Conservation (phyloP, 2,888 invertebrate genomes). For the Stenoptilia bipunctidactyla region DNA sequence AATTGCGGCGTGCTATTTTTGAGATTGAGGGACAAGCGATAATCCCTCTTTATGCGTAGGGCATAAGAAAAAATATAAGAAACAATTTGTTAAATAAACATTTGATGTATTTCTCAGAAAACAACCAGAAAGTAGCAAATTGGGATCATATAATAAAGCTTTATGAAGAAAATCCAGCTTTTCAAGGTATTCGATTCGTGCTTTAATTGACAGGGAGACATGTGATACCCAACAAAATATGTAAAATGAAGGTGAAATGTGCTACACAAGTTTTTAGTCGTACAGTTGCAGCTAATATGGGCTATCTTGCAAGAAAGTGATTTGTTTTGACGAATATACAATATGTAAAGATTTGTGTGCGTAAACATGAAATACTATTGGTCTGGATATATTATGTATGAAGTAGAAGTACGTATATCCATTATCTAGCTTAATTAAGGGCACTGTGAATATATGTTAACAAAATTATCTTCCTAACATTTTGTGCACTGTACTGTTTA, state of each 20-base stretch:
- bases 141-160: slow-evolving; percentile 8
- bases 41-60: slow-evolving; percentile 9
- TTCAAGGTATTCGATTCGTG: slow-evolving; percentile 8
- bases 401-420: too few species aligned
- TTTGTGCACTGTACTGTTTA: too few species aligned
- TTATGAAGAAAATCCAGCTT: slow-evolving; percentile 5
- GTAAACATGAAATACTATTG: too few species aligned
- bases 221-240: too few species aligned
- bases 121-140: slow-evolving; percentile 7
- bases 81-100: slow-evolving; percentile 14
- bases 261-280: slow-evolving; percentile 10
- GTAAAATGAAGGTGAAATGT: too few species aligned
- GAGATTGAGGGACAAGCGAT: slow-evolving; percentile 3
- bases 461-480: too few species aligned
- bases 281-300: too few species aligned
- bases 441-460: too few species aligned
- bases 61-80: slow-evolving; percentile 12
- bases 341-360: not conserved
- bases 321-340: not conserved
- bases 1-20: not conserved
- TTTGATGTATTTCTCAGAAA: slow-evolving; percentile 7
- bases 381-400: not conserved
- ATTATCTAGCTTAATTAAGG: too few species aligned
- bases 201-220: slow-evolving; percentile 11
- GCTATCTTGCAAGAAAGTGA: not conserved